Percentiles rank a stretch among this genome's conserved stretches.
phyloP scores from a whole-genome alignment of 2,113 vertebrate species.

The Ammodramus savannarum region DNA sequence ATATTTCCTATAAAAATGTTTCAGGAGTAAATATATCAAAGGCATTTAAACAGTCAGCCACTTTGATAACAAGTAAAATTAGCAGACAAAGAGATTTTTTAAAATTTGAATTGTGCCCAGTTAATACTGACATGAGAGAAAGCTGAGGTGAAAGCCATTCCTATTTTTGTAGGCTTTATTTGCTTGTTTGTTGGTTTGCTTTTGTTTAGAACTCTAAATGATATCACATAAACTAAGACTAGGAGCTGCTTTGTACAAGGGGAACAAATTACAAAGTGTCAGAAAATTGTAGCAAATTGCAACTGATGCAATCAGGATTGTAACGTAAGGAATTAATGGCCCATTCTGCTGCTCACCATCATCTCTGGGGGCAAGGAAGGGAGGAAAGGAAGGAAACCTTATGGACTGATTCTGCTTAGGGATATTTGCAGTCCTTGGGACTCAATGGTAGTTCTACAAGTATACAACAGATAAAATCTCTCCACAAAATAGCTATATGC shows the following conservation, averaged over 20 bases:
- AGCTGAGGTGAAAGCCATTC: neutral
- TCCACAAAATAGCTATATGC: neutral
- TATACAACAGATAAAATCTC: neutral
- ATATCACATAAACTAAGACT: neutral
- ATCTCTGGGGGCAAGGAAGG: neutral
- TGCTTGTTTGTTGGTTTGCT: neutral
- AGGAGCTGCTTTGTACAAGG: neutral
- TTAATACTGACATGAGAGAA: neutral
- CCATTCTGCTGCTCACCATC: neutral
- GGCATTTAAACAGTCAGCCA: neutral
- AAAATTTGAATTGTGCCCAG: neutral
- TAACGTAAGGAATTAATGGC: neutral
- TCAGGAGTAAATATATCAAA: neutral
- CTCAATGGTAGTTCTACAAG: accelerated
- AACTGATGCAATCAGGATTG: neutral
- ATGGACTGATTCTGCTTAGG: neutral
- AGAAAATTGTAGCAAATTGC: neutral
- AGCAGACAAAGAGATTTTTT: neutral
- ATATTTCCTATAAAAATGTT: neutral
- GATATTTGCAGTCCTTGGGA: neutral
- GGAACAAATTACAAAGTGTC: neutral
- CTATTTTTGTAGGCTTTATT: neutral
- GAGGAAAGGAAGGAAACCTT: neutral
- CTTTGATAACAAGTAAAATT: neutral
- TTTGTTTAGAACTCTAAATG: neutral